Conservation (phyloP, 37 sponge, comb jelly and placozoan species). For the Aphrocallistes beatrix region DNA sequence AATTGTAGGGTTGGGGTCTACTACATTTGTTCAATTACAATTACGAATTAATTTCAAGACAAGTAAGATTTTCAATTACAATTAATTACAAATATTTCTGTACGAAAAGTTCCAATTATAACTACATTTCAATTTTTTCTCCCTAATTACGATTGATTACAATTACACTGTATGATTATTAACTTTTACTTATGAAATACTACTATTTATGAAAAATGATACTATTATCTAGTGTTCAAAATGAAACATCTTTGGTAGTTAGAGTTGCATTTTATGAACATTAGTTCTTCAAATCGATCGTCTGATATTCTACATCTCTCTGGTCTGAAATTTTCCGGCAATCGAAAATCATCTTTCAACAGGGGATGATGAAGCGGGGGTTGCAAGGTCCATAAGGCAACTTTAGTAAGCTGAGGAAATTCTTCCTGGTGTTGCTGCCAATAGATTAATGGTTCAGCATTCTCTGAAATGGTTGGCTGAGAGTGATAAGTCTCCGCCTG, state of each 20-base stretch:
- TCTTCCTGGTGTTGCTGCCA: constrained; percentile 12
- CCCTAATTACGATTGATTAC: too few species aligned
- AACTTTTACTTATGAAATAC: not conserved
- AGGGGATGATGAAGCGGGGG: not conserved
- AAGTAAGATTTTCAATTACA: not conserved
- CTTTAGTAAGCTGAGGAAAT: not conserved
- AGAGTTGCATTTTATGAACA: not conserved
- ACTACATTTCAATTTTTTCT: too few species aligned
- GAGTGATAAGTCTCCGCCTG: not conserved
- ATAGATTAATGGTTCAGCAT: not conserved
- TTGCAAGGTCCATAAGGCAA: not conserved
- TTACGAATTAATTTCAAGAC: not conserved
- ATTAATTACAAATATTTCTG: too few species aligned
- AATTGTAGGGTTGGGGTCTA: too few species aligned
- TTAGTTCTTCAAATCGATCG: not conserved
- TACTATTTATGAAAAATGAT: not conserved
- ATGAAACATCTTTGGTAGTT: not conserved
- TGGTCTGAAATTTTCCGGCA: not conserved
- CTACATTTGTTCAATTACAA: too few species aligned
- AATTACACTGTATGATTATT: not conserved
- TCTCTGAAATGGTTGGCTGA: not conserved
- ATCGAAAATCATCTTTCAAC: not conserved
- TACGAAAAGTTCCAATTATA: too few species aligned
- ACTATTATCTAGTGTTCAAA: not conserved
- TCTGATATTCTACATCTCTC: not conserved